These are phyloP conservation scores for Sus scrofa DNA, from an alignment of 2,113 vertebrate species.

Conservation along the genomic window DNA sequence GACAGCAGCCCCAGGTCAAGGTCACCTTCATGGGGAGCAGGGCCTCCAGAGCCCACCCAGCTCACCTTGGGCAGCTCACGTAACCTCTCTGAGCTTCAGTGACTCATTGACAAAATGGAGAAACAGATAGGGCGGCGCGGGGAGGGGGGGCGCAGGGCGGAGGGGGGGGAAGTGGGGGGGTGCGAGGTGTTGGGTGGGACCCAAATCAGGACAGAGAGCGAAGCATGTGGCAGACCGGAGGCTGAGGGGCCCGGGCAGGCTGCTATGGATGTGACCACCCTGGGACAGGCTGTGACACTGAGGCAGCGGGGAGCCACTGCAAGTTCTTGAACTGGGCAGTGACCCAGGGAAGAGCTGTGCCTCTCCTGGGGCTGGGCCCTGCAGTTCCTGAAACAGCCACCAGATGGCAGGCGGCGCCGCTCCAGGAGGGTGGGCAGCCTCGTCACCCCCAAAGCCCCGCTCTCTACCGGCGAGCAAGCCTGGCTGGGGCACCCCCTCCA, in stretches of 20 bases:
- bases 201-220: not conserved
- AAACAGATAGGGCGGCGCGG: no score
- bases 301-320: not conserved
- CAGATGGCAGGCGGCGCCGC: constrained; percentile 50
- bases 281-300: not conserved
- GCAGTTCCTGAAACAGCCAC: constrained; percentile 16
- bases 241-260: not conserved
- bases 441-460: not conserved
- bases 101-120: not conserved
- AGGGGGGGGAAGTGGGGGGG: no score
- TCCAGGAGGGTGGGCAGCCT: no score
- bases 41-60: not conserved
- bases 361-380: fast-evolving
- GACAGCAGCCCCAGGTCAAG: not conserved
- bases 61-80: not conserved
- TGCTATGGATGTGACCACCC: not conserved
- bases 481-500: not conserved
- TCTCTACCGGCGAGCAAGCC: not conserved
- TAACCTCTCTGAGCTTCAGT: not conserved
- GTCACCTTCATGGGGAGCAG: fast-evolving
- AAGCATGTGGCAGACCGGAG: not conserved
- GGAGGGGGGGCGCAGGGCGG: no score
- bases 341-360: fast-evolving
- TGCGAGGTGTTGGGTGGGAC: no score
- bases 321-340: not conserved